phyloP scores from a whole-genome alignment of 2,797 vertebrate genomes.

The Calcarius lapponicus region DNA sequence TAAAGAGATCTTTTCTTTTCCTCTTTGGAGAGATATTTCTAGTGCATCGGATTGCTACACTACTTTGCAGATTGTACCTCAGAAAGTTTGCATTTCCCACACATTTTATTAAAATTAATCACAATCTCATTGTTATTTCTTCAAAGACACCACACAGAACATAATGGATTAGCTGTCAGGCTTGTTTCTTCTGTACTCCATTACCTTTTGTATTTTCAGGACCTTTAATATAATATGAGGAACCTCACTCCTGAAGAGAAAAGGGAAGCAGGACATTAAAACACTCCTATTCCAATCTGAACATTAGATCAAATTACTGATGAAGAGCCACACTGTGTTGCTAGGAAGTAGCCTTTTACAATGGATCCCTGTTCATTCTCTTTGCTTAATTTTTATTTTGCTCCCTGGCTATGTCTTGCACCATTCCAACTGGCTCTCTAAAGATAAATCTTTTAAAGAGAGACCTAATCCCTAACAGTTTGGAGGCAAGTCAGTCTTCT shows the following conservation, averaged over 20 bases:
- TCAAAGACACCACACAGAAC: neutral
- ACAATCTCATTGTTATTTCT: neutral
- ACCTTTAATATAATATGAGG: neutral
- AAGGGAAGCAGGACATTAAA: neutral
- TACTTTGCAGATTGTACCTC: neutral
- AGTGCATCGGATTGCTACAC: neutral
- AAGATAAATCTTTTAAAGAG: neutral
- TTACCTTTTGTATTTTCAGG: neutral
- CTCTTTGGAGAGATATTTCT: neutral
- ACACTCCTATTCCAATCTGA: neutral
- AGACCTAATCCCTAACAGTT: neutral
- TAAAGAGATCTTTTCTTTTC: neutral
- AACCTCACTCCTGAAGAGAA: neutral
- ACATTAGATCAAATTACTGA: neutral
- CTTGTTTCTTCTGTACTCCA: neutral
- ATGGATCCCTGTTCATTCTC: neutral
- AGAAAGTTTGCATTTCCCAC: neutral
- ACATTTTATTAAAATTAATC: conserved; percentile 24
- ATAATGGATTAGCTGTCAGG: neutral
- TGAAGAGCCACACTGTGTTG: neutral
- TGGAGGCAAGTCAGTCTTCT: neutral
- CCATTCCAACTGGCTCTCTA: neutral
- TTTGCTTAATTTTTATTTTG: neutral
- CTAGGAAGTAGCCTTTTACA: neutral
- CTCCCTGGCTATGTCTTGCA: neutral